Evolutionary conservation across 1,140 invertebrate species (phyloP).

Genomic region (Diorhabda carinulata): DNA sequence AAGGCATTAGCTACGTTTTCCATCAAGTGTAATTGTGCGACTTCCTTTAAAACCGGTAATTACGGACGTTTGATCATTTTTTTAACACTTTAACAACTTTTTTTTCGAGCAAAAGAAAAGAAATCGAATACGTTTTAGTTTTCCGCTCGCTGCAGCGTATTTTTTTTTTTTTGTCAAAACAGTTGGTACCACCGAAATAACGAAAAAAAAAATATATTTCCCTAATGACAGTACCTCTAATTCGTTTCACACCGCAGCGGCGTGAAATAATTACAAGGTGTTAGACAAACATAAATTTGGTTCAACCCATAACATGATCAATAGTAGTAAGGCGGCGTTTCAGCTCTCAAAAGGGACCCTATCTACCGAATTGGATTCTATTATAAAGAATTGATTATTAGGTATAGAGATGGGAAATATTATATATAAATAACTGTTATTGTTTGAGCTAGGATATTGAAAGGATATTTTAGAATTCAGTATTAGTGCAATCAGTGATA

Average conservation of each 20-base stretch:
- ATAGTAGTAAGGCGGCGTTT: neutral
- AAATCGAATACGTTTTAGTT: no score
- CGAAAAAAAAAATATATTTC: slow-evolving; percentile 5
- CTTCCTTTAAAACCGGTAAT: no score
- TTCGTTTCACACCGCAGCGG: slow-evolving; percentile 16
- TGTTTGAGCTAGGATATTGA: no score
- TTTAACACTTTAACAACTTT: no score
- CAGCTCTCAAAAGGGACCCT: slow-evolving; percentile 1
- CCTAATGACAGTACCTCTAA: slow-evolving; percentile 8
- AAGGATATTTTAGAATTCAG: no score
- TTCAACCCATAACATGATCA: slow-evolving; percentile 1
- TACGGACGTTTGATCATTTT: no score
- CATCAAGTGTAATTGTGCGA: no score
- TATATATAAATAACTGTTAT: no score
- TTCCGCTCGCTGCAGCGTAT: neutral
- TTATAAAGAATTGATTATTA: neutral
- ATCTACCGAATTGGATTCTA: slow-evolving; percentile 4
- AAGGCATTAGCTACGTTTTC: no score
- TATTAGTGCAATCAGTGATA: no score
- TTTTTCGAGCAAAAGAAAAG: no score
- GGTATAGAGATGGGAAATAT: neutral
- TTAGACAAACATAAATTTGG: slow-evolving; percentile 12
- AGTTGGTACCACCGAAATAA: neutral
- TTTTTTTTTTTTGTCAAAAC: neutral
- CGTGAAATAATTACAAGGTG: slow-evolving; percentile 7